A percentile compares a stretch with the other conserved stretches of the same genome.
Evolutionary conservation across 2,797 vertebrate genomes (phyloP).

Genomic region (Xenops minutus): DNA sequence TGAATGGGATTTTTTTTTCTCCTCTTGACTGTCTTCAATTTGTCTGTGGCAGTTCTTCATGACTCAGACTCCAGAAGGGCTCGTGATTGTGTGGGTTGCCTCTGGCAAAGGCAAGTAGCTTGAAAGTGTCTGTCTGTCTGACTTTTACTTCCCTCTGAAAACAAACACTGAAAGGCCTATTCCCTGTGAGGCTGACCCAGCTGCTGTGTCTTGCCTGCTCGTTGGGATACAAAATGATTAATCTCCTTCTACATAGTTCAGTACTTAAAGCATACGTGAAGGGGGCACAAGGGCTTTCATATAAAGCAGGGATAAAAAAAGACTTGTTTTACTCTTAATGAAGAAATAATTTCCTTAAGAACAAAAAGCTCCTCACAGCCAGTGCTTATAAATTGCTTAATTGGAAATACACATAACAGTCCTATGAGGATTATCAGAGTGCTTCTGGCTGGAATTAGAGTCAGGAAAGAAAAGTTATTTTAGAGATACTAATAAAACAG

Average conservation of each 20-base stretch:
- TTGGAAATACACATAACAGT: constrained; percentile 64
- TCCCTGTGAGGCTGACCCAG: constrained; percentile 37
- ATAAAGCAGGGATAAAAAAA: constrained; percentile 47
- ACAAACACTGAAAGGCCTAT: constrained; percentile 57
- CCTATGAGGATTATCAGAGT: constrained; percentile 54
- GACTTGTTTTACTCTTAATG: constrained; percentile 53
- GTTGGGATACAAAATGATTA: constrained; percentile 46
- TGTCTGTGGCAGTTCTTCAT: constrained; percentile 7
- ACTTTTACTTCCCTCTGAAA: constrained; percentile 46
- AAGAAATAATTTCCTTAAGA: constrained; percentile 68
- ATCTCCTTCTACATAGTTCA: constrained; percentile 46
- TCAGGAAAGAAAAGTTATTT: constrained; percentile 62
- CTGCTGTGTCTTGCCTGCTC: background rate
- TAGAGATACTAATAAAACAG: constrained; percentile 53
- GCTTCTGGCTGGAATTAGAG: constrained; percentile 63
- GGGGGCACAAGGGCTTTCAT: constrained; percentile 46
- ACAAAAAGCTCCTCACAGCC: constrained; percentile 58
- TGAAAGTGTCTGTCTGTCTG: constrained; percentile 56
- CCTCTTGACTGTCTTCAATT: constrained; percentile 44
- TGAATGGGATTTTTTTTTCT: constrained; percentile 19
- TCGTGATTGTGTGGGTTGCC: constrained; percentile 54
- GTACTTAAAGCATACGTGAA: constrained; percentile 46
- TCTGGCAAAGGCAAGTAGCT: constrained; percentile 54
- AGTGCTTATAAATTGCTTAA: constrained; percentile 68
- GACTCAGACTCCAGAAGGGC: constrained; percentile 65